Conservation (phyloP, 2,888 invertebrate genomes). For the Melieria omissa region DNA sequence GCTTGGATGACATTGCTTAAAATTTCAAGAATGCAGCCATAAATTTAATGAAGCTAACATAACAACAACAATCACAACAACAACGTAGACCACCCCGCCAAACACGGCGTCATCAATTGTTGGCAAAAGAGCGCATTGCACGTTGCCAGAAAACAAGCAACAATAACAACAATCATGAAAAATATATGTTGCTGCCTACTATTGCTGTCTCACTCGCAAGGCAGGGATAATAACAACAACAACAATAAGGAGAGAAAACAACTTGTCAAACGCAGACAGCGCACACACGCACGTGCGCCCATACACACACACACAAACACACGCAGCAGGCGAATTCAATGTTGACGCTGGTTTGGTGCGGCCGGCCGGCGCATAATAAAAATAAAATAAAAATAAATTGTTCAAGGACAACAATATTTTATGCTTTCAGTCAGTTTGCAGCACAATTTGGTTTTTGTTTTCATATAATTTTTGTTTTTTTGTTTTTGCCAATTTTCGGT, state of each 20-base stretch:
- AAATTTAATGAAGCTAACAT: constrained; percentile 33
- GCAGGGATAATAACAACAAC: constrained; percentile 16
- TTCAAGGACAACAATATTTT: constrained; percentile 53
- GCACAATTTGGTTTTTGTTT: not conserved
- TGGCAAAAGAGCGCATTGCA: too few relatives aligned
- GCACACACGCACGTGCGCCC: not conserved
- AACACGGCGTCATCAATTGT: not conserved
- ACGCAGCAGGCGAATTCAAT: not conserved
- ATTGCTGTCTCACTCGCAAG: not conserved
- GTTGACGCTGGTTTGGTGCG: not conserved
- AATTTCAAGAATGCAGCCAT: constrained; percentile 31
- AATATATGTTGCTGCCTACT: not conserved
- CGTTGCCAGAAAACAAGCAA: too few relatives aligned
- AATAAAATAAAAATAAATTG: constrained; percentile 60
- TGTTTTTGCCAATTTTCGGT: too few relatives aligned
- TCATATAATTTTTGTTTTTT: constrained; percentile 16
- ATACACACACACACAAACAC: not conserved
- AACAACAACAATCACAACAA: constrained; percentile 3
- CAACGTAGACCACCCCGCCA: not conserved
- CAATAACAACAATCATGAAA: not conserved
- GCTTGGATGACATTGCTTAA: constrained; percentile 31
- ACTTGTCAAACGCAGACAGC: not conserved
- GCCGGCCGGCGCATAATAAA: constrained; percentile 45
- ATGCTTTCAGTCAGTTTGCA: constrained; percentile 7
- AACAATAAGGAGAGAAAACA: constrained; percentile 14